Evolutionary conservation across 2,113 vertebrate species (phyloP).

Genomic region (Barbus barbus): DNA sequence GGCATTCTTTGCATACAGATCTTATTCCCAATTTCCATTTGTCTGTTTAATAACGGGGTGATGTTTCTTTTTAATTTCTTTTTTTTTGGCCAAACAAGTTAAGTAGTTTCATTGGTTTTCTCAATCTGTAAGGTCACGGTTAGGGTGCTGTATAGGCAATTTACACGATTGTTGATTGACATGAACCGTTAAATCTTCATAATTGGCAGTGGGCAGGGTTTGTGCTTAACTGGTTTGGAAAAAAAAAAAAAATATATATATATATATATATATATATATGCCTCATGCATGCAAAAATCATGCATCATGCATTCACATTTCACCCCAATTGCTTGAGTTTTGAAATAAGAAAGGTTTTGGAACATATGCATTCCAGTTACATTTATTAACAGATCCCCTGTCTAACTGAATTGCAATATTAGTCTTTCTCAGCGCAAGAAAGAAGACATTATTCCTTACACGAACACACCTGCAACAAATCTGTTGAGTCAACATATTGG

Average conservation of each 20-base stretch:
- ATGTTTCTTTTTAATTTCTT: too few relatives aligned
- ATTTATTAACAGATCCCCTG: constrained; percentile 20
- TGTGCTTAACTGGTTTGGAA: too few relatives aligned
- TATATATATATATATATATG: too few relatives aligned
- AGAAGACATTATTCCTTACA: not conserved
- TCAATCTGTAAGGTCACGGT: not conserved
- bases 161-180: not conserved
- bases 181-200: not conserved
- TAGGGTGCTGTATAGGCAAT: not conserved
- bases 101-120: too few relatives aligned
- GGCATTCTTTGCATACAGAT: not conserved
- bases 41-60: not conserved
- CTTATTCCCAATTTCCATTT: not conserved
- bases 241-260: too few relatives aligned
- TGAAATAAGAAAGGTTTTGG: not conserved
- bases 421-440: not conserved
- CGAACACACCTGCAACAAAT: constrained; percentile 26
- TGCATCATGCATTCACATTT: not conserved
- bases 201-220: not conserved
- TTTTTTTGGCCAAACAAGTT: not conserved
- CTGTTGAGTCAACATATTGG: not conserved
- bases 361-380: not conserved
- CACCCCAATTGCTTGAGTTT: not conserved
- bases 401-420: not conserved
- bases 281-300: not conserved